A percentile compares a stretch with the other conserved stretches of the same genome.
Evolutionary conservation across 2,113 vertebrate species (phyloP).

Genomic region (Plectropomus leopardus): DNA sequence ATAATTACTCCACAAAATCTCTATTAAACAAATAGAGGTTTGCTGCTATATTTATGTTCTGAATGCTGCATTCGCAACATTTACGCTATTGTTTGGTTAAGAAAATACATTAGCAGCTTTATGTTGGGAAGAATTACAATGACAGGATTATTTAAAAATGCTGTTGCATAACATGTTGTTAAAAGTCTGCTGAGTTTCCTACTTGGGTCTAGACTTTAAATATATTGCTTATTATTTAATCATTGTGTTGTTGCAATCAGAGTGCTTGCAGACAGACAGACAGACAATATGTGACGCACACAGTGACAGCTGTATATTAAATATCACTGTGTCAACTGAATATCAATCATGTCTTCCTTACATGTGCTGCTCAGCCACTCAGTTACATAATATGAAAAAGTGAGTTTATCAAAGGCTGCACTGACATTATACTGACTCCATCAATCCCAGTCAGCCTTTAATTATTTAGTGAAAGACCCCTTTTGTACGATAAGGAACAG

Average conservation of each 20-base stretch:
- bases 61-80: too few species aligned
- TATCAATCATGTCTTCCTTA: conserved; percentile 44
- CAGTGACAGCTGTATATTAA: conserved; percentile 12
- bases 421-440: conserved; percentile 61
- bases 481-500: conserved; percentile 56
- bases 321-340: conserved; percentile 35
- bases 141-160: too few species aligned
- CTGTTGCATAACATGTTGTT: too few species aligned
- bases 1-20: too few species aligned
- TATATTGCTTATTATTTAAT: conserved; percentile 12
- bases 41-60: too few species aligned
- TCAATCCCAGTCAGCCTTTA: conserved; percentile 62
- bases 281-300: background rate
- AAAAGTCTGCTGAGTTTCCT: too few species aligned
- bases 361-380: conserved; percentile 46
- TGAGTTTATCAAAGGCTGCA: conserved; percentile 58
- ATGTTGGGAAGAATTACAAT: too few species aligned
- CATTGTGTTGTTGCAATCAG: conserved; percentile 4
- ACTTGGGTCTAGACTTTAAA: too few species aligned
- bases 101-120: too few species aligned
- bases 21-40: too few species aligned
- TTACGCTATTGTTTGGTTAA: too few species aligned
- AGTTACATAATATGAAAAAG: conserved; percentile 54
- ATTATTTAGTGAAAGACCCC: conserved; percentile 66
- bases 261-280: background rate